Evolutionary conservation across 2,797 vertebrate genomes (phyloP).

Genomic region (Clarias pachynema): DNA sequence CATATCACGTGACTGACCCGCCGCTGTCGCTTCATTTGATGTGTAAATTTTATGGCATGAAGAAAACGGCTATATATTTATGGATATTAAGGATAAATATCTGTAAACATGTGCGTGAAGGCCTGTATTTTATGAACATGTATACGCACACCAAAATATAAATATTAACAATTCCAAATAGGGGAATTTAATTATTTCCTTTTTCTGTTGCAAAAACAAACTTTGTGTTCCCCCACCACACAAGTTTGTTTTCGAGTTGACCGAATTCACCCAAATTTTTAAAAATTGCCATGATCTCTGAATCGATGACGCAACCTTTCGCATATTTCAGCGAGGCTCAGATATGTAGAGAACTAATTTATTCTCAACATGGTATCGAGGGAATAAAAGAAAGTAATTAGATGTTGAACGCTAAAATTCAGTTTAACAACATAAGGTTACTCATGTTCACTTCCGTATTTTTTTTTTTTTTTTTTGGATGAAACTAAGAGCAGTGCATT

Average conservation of each 20-base stretch:
- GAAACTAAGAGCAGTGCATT: neutral
- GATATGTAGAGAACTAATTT: neutral
- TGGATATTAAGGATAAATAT: neutral
- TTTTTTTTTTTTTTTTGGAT: neutral
- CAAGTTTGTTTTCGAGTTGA: slow-evolving; percentile 16
- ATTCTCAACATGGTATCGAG: neutral
- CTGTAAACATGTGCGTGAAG: neutral
- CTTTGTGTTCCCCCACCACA: neutral
- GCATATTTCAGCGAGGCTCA: neutral
- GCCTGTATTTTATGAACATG: neutral
- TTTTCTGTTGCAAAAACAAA: too few relatives aligned
- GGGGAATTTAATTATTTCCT: neutral
- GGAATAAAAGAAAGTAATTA: neutral
- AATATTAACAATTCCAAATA: too few relatives aligned
- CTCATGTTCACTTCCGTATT: neutral
- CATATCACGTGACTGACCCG: slow-evolving; percentile 29
- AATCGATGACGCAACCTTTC: neutral
- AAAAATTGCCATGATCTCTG: neutral
- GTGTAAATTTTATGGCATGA: slow-evolving; percentile 27
- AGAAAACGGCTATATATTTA: slow-evolving; percentile 12
- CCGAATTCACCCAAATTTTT: slow-evolving; percentile 10
- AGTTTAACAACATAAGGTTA: neutral
- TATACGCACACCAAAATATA: neutral
- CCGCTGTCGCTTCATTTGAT: slow-evolving; percentile 37
- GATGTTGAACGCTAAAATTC: neutral